Percentiles rank a stretch among this genome's conserved stretches.
Evolutionary conservation across 2,113 vertebrate genomes (phyloP).

Genomic region (Triplophysa tibetana): DNA sequence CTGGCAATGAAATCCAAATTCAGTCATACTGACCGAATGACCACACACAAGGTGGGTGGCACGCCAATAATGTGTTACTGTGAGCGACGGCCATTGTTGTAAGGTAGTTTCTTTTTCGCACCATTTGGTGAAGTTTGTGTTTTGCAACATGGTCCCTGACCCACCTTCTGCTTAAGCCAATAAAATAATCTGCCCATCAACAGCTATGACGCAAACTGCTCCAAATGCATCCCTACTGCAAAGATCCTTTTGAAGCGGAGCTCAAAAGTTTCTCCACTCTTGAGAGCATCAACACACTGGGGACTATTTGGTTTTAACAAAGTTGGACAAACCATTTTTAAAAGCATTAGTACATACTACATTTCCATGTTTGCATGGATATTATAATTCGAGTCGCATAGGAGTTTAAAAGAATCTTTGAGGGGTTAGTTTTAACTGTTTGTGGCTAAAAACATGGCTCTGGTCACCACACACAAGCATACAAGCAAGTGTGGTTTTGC

Average conservation of each 20-base stretch:
- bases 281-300: background rate
- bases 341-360: background rate
- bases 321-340: background rate
- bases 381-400: background rate
- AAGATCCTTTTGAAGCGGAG: background rate
- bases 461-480: too few relatives aligned
- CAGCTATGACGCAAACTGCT: background rate
- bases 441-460: background rate
- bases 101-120: background rate
- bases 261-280: background rate
- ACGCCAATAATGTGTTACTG: background rate
- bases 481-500: background rate
- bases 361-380: conserved; percentile 13
- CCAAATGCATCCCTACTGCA: background rate
- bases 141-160: conserved; percentile 5
- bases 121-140: background rate
- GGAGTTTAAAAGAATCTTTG: too few relatives aligned
- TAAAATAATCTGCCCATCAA: conserved; percentile 19
- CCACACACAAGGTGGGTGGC: background rate
- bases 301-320: conserved; percentile 13
- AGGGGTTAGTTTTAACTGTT: too few relatives aligned
- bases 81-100: background rate
- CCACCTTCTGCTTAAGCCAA: conserved; percentile 22
- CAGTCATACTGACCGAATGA: background rate
- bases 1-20: background rate